A percentile compares a stretch with the other conserved stretches of the same genome.
phyloP scores from a whole-genome alignment of 2,888 invertebrate species.

The Arenicola marina region DNA sequence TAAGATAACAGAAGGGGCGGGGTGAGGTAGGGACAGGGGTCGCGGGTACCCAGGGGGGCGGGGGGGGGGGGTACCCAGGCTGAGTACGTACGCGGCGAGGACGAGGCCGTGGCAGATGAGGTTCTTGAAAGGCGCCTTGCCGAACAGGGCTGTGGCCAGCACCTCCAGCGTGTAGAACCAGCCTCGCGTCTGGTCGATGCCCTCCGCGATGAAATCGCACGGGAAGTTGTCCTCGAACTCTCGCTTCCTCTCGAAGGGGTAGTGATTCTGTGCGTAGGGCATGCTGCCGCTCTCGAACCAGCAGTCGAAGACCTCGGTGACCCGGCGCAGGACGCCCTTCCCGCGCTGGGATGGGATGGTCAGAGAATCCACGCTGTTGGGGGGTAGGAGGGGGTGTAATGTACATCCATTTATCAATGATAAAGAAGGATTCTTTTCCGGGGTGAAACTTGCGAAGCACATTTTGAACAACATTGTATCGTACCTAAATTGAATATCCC shows the following conservation, averaged over 20 bases:
- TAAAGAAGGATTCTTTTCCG: no score
- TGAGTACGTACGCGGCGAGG: constrained; percentile 68
- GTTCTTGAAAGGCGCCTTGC: constrained; percentile 96
- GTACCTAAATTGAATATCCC: no score
- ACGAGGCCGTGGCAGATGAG: constrained; percentile 95
- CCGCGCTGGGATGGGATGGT: constrained; percentile 90
- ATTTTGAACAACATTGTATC: no score
- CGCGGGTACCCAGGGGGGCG: no score
- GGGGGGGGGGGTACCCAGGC: no score
- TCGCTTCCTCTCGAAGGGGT: constrained; percentile 89
- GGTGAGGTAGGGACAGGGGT: no score
- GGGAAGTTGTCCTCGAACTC: constrained; percentile 74
- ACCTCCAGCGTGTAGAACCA: constrained; percentile 73
- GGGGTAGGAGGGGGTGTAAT: no score
- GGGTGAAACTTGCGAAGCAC: no score
- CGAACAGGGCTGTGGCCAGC: constrained; percentile 91
- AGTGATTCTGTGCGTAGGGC: constrained; percentile 82
- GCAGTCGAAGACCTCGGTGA: constrained; percentile 97
- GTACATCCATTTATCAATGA: no score
- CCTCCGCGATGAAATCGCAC: constrained; percentile 99
- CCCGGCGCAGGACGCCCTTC: constrained; percentile 80
- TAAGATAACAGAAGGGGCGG: no score
- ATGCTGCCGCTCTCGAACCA: constrained; percentile 99
- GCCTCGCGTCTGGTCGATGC: constrained; percentile 96
- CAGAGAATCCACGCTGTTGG: constrained; percentile 82